These are phyloP conservation scores for Acanthochromis polyacanthus DNA, from an alignment of 2,113 vertebrate species.

Conservation along the genomic window DNA sequence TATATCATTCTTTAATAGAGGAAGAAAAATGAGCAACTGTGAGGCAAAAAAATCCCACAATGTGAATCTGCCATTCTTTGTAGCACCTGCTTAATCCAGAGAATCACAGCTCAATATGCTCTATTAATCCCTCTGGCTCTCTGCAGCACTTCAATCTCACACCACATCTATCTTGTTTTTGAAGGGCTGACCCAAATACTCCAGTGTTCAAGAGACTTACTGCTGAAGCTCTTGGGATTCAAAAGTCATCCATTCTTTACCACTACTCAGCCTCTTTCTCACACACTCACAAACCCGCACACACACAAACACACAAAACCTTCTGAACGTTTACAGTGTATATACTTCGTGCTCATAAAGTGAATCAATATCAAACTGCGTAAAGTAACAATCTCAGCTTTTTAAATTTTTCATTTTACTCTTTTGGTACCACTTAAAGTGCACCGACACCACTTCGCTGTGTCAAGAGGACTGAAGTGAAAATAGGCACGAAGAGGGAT, in stretches of 20 bases:
- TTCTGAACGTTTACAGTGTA: constrained; percentile 16
- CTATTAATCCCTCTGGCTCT: constrained; percentile 74
- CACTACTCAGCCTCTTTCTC: constrained; percentile 35
- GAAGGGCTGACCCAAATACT: constrained; percentile 81
- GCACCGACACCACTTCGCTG: constrained; percentile 42
- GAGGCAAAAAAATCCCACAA: constrained; percentile 33
- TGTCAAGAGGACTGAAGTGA: constrained; percentile 39
- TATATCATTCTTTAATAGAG: constrained; percentile 3
- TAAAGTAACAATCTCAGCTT: constrained; percentile 22
- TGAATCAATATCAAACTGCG: constrained; percentile 30
- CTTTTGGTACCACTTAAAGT: constrained; percentile 41
- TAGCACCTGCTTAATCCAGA: constrained; percentile 77
- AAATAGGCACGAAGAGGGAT: constrained; percentile 51
- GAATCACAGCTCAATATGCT: constrained; percentile 78
- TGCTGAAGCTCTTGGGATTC: constrained; percentile 72
- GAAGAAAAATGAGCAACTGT: constrained; percentile 53
- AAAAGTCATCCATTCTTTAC: constrained; percentile 72
- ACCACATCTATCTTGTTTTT: constrained; percentile 70
- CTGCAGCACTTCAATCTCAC: constrained; percentile 67
- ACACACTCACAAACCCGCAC: neutral
- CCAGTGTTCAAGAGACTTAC: constrained; percentile 68
- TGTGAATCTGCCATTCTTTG: constrained; percentile 47
- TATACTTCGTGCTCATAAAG: constrained; percentile 1
- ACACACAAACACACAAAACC: constrained; percentile 11
- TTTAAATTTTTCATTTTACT: constrained; percentile 47